phyloP scores from a whole-genome alignment of 92 coral and sea anemone genomes.

The Palythoa grandiflora region DNA sequence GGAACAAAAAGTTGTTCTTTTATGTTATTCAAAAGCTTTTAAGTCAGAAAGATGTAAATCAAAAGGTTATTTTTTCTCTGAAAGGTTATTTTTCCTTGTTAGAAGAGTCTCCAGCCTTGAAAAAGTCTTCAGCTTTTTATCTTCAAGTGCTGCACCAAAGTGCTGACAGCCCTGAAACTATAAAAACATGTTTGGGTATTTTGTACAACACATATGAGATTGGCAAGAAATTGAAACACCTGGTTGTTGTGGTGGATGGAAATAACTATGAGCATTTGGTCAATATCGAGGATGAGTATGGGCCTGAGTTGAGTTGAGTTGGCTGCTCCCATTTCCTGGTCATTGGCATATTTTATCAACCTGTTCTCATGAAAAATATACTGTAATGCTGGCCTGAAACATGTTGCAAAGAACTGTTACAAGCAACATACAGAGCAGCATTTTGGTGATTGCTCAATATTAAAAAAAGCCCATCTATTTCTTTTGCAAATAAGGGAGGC shows the following conservation, averaged over 20 bases:
- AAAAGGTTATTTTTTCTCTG: constrained; percentile 8
- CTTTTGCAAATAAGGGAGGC: constrained; percentile 13
- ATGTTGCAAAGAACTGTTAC: constrained; percentile 15
- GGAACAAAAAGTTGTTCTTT: constrained; percentile 13
- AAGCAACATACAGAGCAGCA: not conserved
- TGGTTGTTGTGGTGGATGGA: constrained; percentile 32
- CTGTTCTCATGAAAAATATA: constrained; percentile 11
- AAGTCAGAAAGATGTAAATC: not conserved
- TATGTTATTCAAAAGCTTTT: constrained; percentile 29
- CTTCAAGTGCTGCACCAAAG: not conserved
- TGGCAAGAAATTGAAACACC: constrained; percentile 1
- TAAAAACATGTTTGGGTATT: constrained; percentile 17
- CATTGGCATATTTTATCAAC: constrained; percentile 28
- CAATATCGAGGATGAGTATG: constrained; percentile 15
- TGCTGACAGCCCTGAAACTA: constrained; percentile 31
- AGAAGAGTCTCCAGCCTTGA: constrained; percentile 1
- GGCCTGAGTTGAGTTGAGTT: not conserved
- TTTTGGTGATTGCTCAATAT: not conserved
- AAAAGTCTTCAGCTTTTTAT: constrained; percentile 16
- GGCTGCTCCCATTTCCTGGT: constrained; percentile 36
- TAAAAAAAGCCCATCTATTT: not conserved
- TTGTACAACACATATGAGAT: constrained; percentile 2
- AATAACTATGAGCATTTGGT: constrained; percentile 28
- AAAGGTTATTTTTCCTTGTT: constrained; percentile 1
- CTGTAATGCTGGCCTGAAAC: constrained; percentile 16